phyloP scores from a whole-genome alignment of 1,140 invertebrate genomes.

The Hestina assimilis region DNA sequence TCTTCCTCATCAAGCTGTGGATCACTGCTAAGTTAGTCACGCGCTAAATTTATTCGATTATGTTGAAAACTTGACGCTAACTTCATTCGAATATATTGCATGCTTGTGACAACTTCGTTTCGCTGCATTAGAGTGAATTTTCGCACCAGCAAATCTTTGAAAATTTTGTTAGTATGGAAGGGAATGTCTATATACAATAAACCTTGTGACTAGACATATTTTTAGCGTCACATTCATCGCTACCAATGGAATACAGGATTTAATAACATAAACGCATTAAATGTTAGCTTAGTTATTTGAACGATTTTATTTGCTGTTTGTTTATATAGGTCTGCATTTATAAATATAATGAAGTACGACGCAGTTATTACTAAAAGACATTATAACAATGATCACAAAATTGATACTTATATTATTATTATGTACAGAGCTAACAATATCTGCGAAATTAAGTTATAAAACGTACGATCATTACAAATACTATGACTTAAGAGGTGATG shows the following conservation, averaged over 20 bases:
- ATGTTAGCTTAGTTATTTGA: conserved; percentile 8
- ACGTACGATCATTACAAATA: conserved; percentile 46
- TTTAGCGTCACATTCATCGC: background rate
- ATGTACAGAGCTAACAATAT: background rate
- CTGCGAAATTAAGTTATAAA: conserved; percentile 20
- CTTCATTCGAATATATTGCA: too few species aligned
- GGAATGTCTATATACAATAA: too few species aligned
- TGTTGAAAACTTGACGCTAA: too few species aligned
- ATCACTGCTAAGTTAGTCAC: too few species aligned
- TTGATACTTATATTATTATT: background rate
- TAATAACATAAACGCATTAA: background rate
- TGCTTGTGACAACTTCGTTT: too few species aligned
- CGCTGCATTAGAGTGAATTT: too few species aligned
- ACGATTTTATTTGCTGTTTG: conserved; percentile 12
- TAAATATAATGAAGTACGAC: background rate
- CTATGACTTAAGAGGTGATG: conserved; percentile 31
- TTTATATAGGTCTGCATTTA: conserved; percentile 4
- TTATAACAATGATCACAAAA: background rate
- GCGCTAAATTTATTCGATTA: too few species aligned
- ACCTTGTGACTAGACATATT: background rate
- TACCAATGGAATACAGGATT: background rate
- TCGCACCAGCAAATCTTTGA: too few species aligned
- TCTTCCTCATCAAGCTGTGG: too few species aligned
- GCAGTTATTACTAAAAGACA: background rate
- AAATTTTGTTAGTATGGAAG: too few species aligned